These are phyloP conservation scores for Rousettus madagascariensis DNA, from an alignment of 2,797 vertebrate genomes.

Conservation along the genomic window DNA sequence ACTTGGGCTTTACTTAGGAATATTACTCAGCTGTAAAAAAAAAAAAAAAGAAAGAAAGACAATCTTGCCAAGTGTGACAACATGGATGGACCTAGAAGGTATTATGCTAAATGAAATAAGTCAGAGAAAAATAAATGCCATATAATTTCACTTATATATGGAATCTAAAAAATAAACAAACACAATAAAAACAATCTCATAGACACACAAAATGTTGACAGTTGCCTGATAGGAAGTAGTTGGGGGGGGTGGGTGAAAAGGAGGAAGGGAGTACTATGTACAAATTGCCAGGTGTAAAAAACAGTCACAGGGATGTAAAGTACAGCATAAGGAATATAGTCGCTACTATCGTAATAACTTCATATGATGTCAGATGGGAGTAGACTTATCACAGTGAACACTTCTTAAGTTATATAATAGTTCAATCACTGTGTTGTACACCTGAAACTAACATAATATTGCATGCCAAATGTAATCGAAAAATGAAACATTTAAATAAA, in stretches of 20 bases:
- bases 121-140: not conserved
- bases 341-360: not conserved
- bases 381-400: not conserved
- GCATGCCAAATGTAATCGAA: not conserved
- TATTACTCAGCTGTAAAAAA: not conserved
- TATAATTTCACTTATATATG: not conserved
- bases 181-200: not conserved
- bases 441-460: not conserved
- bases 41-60: not conserved
- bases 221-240: not conserved
- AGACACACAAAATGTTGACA: not conserved
- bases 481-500: not conserved
- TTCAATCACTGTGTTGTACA: not conserved
- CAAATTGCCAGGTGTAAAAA: not conserved
- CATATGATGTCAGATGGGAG: not conserved
- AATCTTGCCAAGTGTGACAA: not conserved
- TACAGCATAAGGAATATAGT: not conserved
- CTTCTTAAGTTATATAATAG: not conserved
- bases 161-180: not conserved
- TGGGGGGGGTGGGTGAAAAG: not conserved
- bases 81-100: not conserved
- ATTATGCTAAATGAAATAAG: not conserved
- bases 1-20: not conserved
- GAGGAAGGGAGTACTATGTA: not conserved
- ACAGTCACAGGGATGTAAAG: not conserved